These are phyloP conservation scores for Labeo rohita DNA, from an alignment of 2,113 vertebrate species.

Conservation along the genomic window DNA sequence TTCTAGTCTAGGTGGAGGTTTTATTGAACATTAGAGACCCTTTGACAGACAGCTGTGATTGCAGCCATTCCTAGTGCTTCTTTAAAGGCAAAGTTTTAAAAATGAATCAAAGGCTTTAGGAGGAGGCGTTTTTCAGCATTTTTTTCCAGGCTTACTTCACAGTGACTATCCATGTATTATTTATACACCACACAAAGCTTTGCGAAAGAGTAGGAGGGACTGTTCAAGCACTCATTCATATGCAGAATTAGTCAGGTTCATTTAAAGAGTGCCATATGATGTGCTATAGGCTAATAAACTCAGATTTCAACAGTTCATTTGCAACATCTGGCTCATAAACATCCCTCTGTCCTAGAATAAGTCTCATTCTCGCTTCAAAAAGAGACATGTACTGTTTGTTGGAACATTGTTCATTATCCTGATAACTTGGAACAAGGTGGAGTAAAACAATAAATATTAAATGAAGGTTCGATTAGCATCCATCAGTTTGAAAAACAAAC, in stretches of 20 bases:
- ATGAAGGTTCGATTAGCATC: too few relatives aligned
- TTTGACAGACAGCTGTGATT: conserved; percentile 49
- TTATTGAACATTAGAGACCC: conserved; percentile 23
- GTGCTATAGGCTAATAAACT: conserved; percentile 41
- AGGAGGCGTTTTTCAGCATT: conserved; percentile 12
- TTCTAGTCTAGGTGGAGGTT: conserved; percentile 1
- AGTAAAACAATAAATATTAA: not conserved
- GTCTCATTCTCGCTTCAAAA: not conserved
- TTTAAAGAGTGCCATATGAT: conserved; percentile 32
- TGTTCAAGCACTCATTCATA: conserved; percentile 20
- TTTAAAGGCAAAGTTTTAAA: conserved; percentile 41
- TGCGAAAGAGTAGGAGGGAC: not conserved
- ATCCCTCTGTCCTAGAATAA: not conserved
- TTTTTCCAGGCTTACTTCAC: not conserved
- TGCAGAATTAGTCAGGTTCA: conserved; percentile 17
- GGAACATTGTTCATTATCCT: not conserved
- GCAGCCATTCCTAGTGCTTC: conserved; percentile 24
- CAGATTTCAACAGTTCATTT: not conserved
- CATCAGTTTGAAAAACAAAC: too few relatives aligned
- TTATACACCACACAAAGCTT: conserved; percentile 10
- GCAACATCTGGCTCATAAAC: not conserved
- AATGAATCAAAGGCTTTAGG: conserved; percentile 47
- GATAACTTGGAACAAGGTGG: not conserved
- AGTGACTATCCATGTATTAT: not conserved
- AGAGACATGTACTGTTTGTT: not conserved